phyloP scores from a whole-genome alignment of 2,797 vertebrate genomes.

The Acridotheres tristis region DNA sequence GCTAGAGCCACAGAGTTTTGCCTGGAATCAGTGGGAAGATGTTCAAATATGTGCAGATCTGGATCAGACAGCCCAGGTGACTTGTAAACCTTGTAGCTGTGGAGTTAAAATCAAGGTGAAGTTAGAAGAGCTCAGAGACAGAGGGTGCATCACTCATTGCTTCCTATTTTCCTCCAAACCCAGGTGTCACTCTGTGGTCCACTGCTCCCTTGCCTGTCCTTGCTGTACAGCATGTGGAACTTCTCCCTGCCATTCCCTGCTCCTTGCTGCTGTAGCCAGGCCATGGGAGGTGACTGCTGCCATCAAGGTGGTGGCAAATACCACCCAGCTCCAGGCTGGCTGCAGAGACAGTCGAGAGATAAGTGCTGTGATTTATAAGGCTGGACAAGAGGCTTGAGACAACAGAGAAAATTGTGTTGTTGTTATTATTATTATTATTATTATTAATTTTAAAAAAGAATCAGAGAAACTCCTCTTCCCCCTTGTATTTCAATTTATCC shows the following conservation, averaged over 20 bases:
- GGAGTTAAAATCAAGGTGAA: neutral
- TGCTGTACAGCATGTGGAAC: neutral
- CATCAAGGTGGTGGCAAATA: rapidly evolving
- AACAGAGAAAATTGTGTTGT: neutral
- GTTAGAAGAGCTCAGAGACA: neutral
- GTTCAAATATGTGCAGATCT: neutral
- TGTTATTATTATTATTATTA: neutral
- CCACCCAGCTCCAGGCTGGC: neutral
- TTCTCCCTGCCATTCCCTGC: neutral
- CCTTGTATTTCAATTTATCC: neutral
- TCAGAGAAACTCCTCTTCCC: neutral
- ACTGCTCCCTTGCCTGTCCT: neutral
- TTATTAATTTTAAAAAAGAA: neutral
- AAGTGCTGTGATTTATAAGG: neutral
- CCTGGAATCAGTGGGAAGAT: neutral
- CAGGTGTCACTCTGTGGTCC: neutral
- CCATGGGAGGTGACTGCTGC: neutral
- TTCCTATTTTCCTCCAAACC: neutral
- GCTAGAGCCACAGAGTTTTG: neutral
- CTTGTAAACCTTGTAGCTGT: neutral
- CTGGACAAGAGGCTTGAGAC: neutral
- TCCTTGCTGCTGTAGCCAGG: neutral
- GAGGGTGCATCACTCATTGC: neutral
- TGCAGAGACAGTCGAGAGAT: rapidly evolving
- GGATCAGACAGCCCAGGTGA: neutral